These are phyloP conservation scores for Rhagoletis pomonella DNA, from an alignment of 1,140 invertebrate species.

Conservation along the genomic window DNA sequence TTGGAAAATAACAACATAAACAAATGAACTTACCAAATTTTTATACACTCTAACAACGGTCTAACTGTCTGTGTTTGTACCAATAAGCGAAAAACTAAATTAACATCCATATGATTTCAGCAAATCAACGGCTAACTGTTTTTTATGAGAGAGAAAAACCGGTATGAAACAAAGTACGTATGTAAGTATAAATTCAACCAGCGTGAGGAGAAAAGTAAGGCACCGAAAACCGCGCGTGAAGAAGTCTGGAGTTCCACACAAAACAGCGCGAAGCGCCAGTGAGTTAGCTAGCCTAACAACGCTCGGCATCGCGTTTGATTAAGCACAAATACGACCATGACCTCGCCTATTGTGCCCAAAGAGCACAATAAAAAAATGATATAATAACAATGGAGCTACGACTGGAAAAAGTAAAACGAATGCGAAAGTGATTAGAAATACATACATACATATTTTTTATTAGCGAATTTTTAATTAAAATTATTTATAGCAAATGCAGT, in stretches of 20 bases:
- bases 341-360: background rate
- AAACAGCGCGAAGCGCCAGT: background rate
- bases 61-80: too few relatives aligned
- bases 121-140: slow-evolving; percentile 23
- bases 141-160: background rate
- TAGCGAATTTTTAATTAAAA: too few relatives aligned
- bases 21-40: slow-evolving; percentile 20
- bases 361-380: background rate
- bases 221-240: background rate
- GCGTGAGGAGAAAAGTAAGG: background rate
- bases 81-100: too few relatives aligned
- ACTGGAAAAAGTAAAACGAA: background rate
- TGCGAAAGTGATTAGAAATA: background rate
- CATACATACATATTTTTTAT: background rate
- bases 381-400: slow-evolving; percentile 15
- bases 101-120: too few relatives aligned
- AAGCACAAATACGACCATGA: slow-evolving; percentile 35
- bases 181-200: background rate
- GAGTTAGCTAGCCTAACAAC: background rate
- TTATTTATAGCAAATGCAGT: too few relatives aligned
- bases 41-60: background rate
- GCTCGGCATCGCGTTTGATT: background rate
- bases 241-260: background rate
- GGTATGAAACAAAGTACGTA: background rate
- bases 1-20: background rate